Evolutionary conservation across 2,113 vertebrate species (phyloP).

Genomic region (Oophaga pumilio): DNA sequence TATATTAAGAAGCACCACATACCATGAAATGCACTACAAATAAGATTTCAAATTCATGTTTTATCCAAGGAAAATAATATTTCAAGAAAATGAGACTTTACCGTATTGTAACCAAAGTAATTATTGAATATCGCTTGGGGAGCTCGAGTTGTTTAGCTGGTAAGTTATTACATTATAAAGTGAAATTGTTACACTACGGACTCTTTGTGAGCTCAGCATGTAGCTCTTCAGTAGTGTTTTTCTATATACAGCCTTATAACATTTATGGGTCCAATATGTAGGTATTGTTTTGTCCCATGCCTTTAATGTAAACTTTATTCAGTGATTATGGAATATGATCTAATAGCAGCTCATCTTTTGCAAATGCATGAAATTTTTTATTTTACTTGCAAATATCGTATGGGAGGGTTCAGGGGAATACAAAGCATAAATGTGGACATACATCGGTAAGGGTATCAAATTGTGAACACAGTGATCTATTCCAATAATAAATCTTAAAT

Average conservation of each 20-base stretch:
- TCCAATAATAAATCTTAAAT: too few species aligned
- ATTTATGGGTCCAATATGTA: neutral
- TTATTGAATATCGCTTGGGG: conserved; percentile 44
- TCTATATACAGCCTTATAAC: neutral
- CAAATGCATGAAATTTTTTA: too few species aligned
- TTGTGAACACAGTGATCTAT: too few species aligned
- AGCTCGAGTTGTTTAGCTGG: conserved; percentile 39
- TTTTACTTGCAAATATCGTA: too few species aligned
- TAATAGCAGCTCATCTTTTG: neutral
- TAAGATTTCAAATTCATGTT: neutral
- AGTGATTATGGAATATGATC: neutral
- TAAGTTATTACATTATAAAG: conserved; percentile 50
- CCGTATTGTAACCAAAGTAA: conserved; percentile 39
- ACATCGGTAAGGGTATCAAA: too few species aligned
- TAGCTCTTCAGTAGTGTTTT: conserved; percentile 2
- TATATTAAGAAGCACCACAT: neutral
- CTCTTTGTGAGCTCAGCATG: conserved; percentile 15
- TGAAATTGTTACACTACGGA: conserved; percentile 28
- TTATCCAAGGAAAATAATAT: conserved; percentile 25
- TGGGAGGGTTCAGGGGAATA: too few species aligned
- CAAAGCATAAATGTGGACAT: too few species aligned
- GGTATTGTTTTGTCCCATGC: neutral
- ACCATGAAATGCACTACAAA: neutral
- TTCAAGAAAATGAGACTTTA: conserved; percentile 39
- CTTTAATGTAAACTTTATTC: too few species aligned